These are phyloP conservation scores for Callionymus lyra DNA, from an alignment of 2,113 vertebrate genomes.

Conservation along the genomic window DNA sequence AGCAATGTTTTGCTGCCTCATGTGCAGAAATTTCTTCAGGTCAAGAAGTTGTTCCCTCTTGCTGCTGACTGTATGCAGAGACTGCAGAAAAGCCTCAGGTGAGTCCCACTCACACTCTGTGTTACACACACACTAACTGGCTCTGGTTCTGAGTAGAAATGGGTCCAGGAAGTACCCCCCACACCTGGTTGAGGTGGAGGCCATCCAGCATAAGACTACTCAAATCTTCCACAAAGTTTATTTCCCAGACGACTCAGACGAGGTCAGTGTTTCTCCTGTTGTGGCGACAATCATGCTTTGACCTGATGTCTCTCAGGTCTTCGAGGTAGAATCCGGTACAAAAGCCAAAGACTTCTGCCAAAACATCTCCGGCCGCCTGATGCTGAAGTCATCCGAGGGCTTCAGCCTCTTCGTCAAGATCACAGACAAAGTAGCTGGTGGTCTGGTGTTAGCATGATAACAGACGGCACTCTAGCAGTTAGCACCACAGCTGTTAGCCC, in stretches of 20 bases:
- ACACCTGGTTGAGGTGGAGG: slow-evolving; percentile 95
- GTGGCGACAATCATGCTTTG: neutral
- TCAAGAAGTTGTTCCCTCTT: slow-evolving; percentile 81
- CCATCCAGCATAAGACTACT: slow-evolving; percentile 97
- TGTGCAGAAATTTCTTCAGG: slow-evolving; percentile 91
- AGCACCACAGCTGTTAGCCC: neutral
- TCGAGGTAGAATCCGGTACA: slow-evolving; percentile 96
- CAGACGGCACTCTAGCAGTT: neutral
- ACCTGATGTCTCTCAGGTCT: slow-evolving; percentile 68
- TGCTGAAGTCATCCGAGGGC: slow-evolving; percentile 86
- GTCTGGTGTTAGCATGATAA: neutral
- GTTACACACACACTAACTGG: neutral
- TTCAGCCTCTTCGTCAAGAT: slow-evolving; percentile 99
- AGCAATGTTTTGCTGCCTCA: slow-evolving; percentile 89
- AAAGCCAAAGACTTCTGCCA: slow-evolving; percentile 98
- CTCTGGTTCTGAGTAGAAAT: slow-evolving; percentile 63
- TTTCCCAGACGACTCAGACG: slow-evolving; percentile 93
- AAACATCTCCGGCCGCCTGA: slow-evolving; percentile 82
- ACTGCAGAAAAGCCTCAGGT: slow-evolving; percentile 92
- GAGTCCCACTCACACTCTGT: slow-evolving; percentile 2
- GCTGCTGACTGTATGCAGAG: slow-evolving; percentile 89
- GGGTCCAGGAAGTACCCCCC: slow-evolving; percentile 93
- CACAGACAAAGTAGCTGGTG: slow-evolving; percentile 81
- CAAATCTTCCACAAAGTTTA: slow-evolving; percentile 99
- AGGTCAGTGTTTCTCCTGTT: slow-evolving; percentile 67